Base-by-base conservation (phyloP, 2,113 vertebrate species). In the Garra rufa region DNA sequence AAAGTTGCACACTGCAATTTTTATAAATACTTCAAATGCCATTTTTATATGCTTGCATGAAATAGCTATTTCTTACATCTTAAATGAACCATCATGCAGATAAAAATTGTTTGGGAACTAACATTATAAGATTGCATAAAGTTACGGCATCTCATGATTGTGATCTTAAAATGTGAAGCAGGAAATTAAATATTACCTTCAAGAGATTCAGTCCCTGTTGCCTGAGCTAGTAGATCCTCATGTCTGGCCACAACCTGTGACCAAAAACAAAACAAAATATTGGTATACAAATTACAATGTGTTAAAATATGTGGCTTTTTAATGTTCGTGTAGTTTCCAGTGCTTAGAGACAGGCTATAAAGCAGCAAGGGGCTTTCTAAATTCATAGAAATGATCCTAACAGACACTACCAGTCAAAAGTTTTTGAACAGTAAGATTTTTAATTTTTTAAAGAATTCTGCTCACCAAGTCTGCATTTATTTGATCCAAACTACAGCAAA, bases 131-230 rank as follows among this genome's bases (percentile, higher is more conserved):
- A 21, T n/a, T 8, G 48, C 0, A 73, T 46, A 9, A 48, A 48
- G 14, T 74, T 17, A 48, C 17, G 5, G 14, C n/a, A 26, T 48
- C 2, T 19, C n/a, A 48, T 74, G 13, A 6, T 9, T 41, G 28
- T 4, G 14, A 67, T 19, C 21, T 71, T 43, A 8, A 24, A 24
- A 3, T 48, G 24, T 28, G 8, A 8, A 44, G 10, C 50, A 8
- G 3, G 48, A 50, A 3, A 71, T 81, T 75, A n/a, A 67, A 61
- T 76, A 19, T 91, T 93, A 97, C 98, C 97, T 96, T 99, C 97
- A 71, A 99, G 92, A 76, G 98, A 98, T 91, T 99, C 97, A 78
- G 98, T 99, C 21, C 98, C 98, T 77, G 97, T 99, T 15, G 98
- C 98, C 91, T 99, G 98, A 81, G 97, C 96, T 86, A 99, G 87